phyloP scores from a whole-genome alignment of 2,888 invertebrate species.

The Cerceris ruficornis region DNA sequence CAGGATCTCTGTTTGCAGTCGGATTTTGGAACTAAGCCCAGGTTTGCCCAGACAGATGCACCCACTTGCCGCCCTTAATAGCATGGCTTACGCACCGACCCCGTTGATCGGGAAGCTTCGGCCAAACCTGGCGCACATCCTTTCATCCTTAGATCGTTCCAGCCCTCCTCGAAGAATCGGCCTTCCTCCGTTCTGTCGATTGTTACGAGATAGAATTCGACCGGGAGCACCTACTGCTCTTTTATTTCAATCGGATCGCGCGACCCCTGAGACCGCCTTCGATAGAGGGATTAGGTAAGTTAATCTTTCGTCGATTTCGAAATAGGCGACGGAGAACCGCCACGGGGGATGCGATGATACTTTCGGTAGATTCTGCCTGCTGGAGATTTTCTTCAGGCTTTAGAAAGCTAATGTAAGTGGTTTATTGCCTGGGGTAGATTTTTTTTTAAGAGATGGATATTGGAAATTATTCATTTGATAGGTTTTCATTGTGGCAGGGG shows the following conservation, averaged over 20 bases:
- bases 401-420: too few relatives aligned
- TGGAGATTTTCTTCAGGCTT: too few relatives aligned
- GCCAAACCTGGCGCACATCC: conserved; percentile 41
- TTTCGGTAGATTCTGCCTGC: conserved; percentile 2
- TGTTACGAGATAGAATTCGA: conserved; percentile 58
- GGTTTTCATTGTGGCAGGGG: too few relatives aligned
- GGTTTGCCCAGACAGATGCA: conserved; percentile 80
- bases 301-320: conserved; percentile 51
- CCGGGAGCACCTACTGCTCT: conserved; percentile 35
- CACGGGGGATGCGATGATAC: too few relatives aligned
- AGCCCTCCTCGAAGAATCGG: conserved; percentile 33
- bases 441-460: too few relatives aligned
- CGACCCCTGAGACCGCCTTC: conserved; percentile 25
- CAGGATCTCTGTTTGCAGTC: conserved; percentile 75
- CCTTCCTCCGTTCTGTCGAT: conserved; percentile 35
- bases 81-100: conserved; percentile 74
- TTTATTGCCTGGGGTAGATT: too few relatives aligned
- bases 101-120: conserved; percentile 60
- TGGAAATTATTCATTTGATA: too few relatives aligned
- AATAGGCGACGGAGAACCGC: conserved; percentile 3
- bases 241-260: conserved; percentile 62
- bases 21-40: conserved; percentile 78
- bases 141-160: conserved; percentile 56
- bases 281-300: conserved; percentile 55
- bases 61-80: conserved; percentile 78